Conservation (phyloP, 2,113 vertebrate genomes). For the Gadus macrocephalus region DNA sequence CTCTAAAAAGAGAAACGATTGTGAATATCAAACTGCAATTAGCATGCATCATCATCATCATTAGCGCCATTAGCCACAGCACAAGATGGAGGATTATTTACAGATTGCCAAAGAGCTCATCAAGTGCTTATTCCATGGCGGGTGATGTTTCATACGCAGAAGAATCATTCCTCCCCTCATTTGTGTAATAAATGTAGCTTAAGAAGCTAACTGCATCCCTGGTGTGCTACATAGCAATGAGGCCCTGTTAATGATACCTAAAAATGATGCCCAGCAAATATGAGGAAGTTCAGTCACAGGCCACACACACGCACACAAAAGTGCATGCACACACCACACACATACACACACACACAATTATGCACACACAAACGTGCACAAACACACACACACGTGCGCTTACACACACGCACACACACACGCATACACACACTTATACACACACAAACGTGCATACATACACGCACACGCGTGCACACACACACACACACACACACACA, state of each 20-base stretch:
- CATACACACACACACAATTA: constrained; percentile 1
- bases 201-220: constrained; percentile 39
- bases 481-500: too few species aligned
- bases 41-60: constrained; percentile 68
- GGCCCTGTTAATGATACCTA: constrained; percentile 3
- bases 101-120: constrained; percentile 52
- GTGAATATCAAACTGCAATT: constrained; percentile 68
- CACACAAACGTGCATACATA: background rate
- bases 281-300: background rate
- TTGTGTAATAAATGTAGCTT: constrained; percentile 53
- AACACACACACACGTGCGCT: background rate
- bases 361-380: background rate
- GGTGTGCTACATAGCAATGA: background rate
- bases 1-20: constrained; percentile 62
- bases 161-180: constrained; percentile 30
- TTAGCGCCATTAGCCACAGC: constrained; percentile 57
- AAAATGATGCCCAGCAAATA: background rate
- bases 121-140: constrained; percentile 54
- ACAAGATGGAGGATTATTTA: constrained; percentile 66
- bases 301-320: constrained; percentile 1
- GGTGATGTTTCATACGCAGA: constrained; percentile 38
- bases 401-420: background rate
- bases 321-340: background rate
- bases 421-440: background rate
- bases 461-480: too few species aligned